Conservation (phyloP, 1,140 invertebrate genomes). For the Nautilus pompilius region DNA sequence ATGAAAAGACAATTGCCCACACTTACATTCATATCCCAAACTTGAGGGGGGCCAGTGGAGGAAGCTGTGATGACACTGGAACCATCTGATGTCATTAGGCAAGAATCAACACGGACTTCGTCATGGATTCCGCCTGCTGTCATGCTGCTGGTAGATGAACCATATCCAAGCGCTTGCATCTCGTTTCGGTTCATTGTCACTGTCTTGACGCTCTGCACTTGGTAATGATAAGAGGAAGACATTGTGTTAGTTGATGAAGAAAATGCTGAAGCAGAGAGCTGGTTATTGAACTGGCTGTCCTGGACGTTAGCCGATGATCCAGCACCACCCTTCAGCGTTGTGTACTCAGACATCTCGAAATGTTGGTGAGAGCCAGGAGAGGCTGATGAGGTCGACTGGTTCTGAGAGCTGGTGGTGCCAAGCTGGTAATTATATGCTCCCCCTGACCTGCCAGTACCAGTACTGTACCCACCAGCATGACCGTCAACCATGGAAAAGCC, state of each 20-base stretch:
- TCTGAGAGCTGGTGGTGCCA: not conserved
- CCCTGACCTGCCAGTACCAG: conserved; percentile 4
- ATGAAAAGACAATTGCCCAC: no score
- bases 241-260: conserved; percentile 24
- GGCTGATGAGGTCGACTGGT: no score
- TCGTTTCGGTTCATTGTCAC: conserved; percentile 29
- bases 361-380: no score
- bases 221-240: conserved; percentile 36
- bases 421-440: not conserved
- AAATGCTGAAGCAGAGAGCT: conserved; percentile 1
- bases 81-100: conserved; percentile 48
- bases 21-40: conserved; percentile 54
- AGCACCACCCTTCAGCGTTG: conserved; percentile 8
- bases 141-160: conserved; percentile 12
- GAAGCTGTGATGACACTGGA: conserved; percentile 52
- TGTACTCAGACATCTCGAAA: no score
- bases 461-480: conserved; percentile 8
- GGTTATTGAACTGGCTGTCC: conserved; percentile 15
- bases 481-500: not conserved
- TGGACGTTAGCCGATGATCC: conserved; percentile 22
- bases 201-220: conserved; percentile 28
- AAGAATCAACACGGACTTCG: conserved; percentile 53
- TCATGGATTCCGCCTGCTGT: conserved; percentile 43
- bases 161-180: conserved; percentile 29
- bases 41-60: conserved; percentile 52